Conservation (phyloP, 2,113 vertebrate genomes). For the Lepus americanus region DNA sequence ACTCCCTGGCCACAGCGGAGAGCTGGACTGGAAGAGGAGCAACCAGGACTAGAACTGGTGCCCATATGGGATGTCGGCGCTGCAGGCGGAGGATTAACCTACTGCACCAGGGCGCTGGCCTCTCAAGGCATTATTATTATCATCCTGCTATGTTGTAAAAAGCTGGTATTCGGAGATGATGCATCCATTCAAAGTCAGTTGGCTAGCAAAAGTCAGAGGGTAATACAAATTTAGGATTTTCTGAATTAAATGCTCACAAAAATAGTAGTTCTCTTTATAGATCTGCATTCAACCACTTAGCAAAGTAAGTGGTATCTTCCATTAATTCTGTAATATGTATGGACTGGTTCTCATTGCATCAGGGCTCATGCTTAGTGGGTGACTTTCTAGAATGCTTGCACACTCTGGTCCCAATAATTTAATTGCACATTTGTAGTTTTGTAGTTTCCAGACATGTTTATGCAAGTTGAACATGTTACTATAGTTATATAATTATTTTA, state of each 20-base stretch:
- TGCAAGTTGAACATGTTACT: not conserved
- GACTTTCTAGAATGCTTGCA: not conserved
- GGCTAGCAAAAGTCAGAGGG: not conserved
- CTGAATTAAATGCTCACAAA: not conserved
- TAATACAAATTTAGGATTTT: constrained; percentile 5
- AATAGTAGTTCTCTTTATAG: not conserved
- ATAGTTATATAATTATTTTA: not conserved
- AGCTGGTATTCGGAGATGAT: not conserved
- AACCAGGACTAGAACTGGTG: too few relatives aligned
- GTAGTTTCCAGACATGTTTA: not conserved
- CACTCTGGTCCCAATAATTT: not conserved
- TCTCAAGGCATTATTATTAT: not conserved
- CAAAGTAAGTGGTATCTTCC: not conserved
- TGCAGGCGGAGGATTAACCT: too few relatives aligned
- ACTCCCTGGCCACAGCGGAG: too few relatives aligned
- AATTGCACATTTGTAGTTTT: not conserved
- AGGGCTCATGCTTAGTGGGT: not conserved
- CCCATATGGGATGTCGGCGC: too few relatives aligned
- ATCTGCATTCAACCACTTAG: not conserved
- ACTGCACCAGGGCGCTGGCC: too few relatives aligned
- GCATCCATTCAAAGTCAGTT: not conserved
- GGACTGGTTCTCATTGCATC: not conserved
- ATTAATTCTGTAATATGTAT: not conserved
- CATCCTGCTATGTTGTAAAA: not conserved
- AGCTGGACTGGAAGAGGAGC: too few relatives aligned